Percentiles rank a stretch among this genome's conserved stretches.
Evolutionary conservation across 2,888 invertebrate genomes (phyloP).

Genomic region (Dastarcus helophoroides): DNA sequence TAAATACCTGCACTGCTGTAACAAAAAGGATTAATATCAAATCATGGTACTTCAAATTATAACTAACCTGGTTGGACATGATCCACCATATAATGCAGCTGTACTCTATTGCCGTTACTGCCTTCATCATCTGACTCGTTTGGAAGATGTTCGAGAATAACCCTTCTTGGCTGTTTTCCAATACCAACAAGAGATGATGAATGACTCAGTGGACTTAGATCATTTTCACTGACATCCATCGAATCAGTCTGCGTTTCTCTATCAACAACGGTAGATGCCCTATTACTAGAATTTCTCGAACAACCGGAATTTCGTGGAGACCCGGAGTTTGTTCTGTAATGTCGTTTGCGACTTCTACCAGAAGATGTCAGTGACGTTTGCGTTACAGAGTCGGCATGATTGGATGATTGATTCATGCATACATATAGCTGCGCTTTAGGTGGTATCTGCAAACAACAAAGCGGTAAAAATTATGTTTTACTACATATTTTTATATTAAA

Average conservation of each 20-base stretch:
- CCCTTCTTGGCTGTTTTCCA: constrained; percentile 28
- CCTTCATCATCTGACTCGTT: constrained; percentile 24
- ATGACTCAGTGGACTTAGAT: constrained; percentile 42
- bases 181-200: constrained; percentile 27
- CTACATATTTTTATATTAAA: too few species aligned
- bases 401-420: constrained; percentile 44
- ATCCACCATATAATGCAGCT: constrained; percentile 33
- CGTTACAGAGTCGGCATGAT: constrained; percentile 45
- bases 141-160: constrained; percentile 30
- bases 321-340: constrained; percentile 50
- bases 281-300: constrained; percentile 27
- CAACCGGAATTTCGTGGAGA: constrained; percentile 35
- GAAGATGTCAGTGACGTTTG: constrained; percentile 28
- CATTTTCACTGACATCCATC: constrained; percentile 51
- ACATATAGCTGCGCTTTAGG: constrained; percentile 49
- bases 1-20: background rate
- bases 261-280: constrained; percentile 40
- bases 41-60: background rate
- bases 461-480: too few species aligned
- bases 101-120: constrained; percentile 32
- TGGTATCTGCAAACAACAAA: constrained; percentile 38
- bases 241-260: constrained; percentile 57
- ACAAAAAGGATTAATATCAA: background rate
- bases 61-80: constrained; percentile 27
- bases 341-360: constrained; percentile 42